phyloP scores from a whole-genome alignment of 2,888 invertebrate species.

The Athalia rosae region DNA sequence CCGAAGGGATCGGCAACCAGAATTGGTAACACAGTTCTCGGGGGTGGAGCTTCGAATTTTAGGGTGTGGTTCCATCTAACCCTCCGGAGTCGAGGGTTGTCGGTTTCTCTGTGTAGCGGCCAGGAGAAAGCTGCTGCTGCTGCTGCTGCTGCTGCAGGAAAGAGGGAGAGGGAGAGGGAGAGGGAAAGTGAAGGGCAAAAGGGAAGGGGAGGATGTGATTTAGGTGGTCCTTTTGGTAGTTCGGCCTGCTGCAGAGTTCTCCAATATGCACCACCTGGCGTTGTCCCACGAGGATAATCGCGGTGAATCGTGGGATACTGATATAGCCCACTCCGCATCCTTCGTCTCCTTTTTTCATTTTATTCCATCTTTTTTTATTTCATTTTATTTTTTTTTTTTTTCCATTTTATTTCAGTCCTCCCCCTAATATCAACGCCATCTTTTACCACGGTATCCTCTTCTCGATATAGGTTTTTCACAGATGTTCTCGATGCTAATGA shows the following conservation, averaged over 20 bases:
- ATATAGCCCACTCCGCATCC: conserved; percentile 25
- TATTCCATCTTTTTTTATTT: conserved; percentile 20
- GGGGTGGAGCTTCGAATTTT: conserved; percentile 65
- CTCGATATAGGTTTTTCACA: no score
- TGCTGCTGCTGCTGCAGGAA: conserved; percentile 24
- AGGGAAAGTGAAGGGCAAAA: no score
- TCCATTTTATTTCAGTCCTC: no score
- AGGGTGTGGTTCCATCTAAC: conserved; percentile 67
- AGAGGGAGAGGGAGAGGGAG: no score
- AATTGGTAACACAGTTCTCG: conserved; percentile 29
- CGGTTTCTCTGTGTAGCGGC: conserved; percentile 49
- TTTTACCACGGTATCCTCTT: no score
- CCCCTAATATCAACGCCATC: no score
- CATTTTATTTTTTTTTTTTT: not conserved
- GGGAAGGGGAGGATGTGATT: conserved; percentile 40
- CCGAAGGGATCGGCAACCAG: not conserved
- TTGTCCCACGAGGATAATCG: conserved; percentile 44
- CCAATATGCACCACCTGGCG: conserved; percentile 45
- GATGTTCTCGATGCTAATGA: no score
- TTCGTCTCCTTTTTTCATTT: conserved; percentile 11
- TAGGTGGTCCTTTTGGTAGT: conserved; percentile 34
- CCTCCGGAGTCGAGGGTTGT: conserved; percentile 60
- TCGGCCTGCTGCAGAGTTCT: conserved; percentile 30
- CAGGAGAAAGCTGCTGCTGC: conserved; percentile 52
- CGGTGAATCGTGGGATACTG: conserved; percentile 42